Evolutionary conservation across 2,113 vertebrate species (phyloP), one percentile per base, ranked within the genome.

Genomic region (Noturus placidus): DNA sequence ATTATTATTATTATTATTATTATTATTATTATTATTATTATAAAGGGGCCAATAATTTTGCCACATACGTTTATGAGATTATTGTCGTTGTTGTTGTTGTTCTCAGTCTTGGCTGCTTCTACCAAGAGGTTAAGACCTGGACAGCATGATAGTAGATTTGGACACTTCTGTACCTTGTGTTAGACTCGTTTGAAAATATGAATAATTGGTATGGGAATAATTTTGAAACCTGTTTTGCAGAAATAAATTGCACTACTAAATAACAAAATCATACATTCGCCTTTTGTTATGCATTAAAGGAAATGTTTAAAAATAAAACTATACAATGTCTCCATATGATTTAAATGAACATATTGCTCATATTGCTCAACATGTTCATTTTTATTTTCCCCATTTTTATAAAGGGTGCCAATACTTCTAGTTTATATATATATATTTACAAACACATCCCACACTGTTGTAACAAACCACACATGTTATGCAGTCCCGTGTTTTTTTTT

Each of bases 361-460:
- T 15, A 30, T 67, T 5, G n/a, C n/a, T n/a, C n/a, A n/a, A 15
- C 4, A 14, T 30, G n/a, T 5, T 67, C 65, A 30, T 67, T 30
- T 30, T 2, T 2, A 69, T 69, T 69, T 17, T 35, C 4, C 5
- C 33, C 6, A 70, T 46, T 46, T 67, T 50, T 27, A 50, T 27
- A n/a, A 15, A 50, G 22, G 42, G 72, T 76, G 38, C 72, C 72
- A 76, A 46, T 46, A 76, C 35, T 76, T 76, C 22, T 46, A 76
- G 72, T 42, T 76, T 25, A 46, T 7, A 6, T 72, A 7, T 20
- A 1, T 20, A 9, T 72, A 25, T 77, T 3, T 77, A 27, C 30
- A 70, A 14, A 65, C 19, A 76, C 46, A 46, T 74, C 33, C 61
- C 83, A 76, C 87, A 70, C 79, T 83, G 42, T 35, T 22, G 56